Evolutionary conservation across 2,888 invertebrate species (phyloP), one percentile per base, ranked within the genome.

Genomic region (Tricholauxania praeusta): DNA sequence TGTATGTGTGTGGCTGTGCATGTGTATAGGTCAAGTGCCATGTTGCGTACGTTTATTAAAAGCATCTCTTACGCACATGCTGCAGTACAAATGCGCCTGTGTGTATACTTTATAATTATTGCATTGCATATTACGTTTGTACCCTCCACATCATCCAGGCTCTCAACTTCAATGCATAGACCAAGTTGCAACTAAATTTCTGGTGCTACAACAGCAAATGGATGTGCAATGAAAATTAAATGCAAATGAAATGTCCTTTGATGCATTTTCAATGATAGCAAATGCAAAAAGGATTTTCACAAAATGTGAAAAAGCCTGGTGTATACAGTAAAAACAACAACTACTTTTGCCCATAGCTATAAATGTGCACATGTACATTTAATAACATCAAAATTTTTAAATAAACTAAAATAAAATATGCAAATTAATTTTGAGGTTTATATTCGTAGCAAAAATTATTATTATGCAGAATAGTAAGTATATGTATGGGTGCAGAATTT

Each of bases 31-130:
- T 22, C 39, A 53, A 53, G 53, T 53, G 53, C 10, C 32, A 57
- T 19, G 39, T 39, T 39, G 39, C 39, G 39, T 39, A 39, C 39
- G 39, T 39, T 10, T 10, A 39, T 39, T 39, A 39, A 39, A 39
- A 10, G 39, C 39, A 39, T 10, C 39, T 39, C 39, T 39, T 39
- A 39, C 39, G 39, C 39, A 39, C 10, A 39, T 39, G 10, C 39
- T 39, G 39, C 39, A 39, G 39, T 39, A 10, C 57, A 19, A 12
- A 14, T 19, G 17, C 19, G 57, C 57, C 19, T 28, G 6, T 28
- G 57, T 57, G 19, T 57, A 12, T 57, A n/a, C n/a, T 19, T 57
- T 12, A 57, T n/a, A 22, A 22, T 57, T 57, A 57, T 57, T 57
- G 57, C 57, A 19, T 19, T 57, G 5, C n/a, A 17, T 53, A 17